Base-by-base conservation (phyloP, 2,797 vertebrate genomes). In the Carduelis carduelis region DNA sequence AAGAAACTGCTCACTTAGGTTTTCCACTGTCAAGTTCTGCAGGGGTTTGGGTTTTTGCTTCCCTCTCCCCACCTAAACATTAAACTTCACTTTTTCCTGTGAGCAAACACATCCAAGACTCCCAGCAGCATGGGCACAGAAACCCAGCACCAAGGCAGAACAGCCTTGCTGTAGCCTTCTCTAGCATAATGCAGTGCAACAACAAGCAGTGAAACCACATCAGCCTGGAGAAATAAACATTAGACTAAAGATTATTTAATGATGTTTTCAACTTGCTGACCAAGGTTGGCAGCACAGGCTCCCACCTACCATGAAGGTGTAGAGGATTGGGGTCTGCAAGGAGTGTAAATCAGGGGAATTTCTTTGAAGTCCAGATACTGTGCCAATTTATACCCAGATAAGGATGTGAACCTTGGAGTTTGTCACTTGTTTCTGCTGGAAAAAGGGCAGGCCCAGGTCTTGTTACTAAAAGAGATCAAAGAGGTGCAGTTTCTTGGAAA, bases 401-500 rank as follows among this genome's bases (percentile, higher is more conserved):
- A 92, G 65, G 69, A 91, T 86, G 61, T 89, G 79, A 75, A 55
- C 60, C 34, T 52, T 41, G 12, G 57, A 44, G 35, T 65, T 68
- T 76, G 19, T 69, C 84, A 69, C 76, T 80, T 66, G 56, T 43
- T 83, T 89, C 17, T 5, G 11, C 35, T 64, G 57, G 53, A 78
- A n/a, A 18, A 83, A 61, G 65, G 43, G 24, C 65, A 89, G 56
- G 32, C 46, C 14, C 64, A 81, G 69, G 72, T 93, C 93, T 83
- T 83, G 87, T 52, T 83, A 47, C 82, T 41, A 70, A 81, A 95
- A 93, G 69, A 81, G 53, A 94, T 92, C 89, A 96, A 94, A 97
- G 95, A 47, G 28, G 8, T 69, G 27, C 32, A 75, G 34, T 59
- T 87, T 93, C 87, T 96, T 92, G 95, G 87, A 92, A 96, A 68